Base-by-base conservation (phyloP, 2,888 invertebrate genomes). In the Matsumyia berberina region DNA sequence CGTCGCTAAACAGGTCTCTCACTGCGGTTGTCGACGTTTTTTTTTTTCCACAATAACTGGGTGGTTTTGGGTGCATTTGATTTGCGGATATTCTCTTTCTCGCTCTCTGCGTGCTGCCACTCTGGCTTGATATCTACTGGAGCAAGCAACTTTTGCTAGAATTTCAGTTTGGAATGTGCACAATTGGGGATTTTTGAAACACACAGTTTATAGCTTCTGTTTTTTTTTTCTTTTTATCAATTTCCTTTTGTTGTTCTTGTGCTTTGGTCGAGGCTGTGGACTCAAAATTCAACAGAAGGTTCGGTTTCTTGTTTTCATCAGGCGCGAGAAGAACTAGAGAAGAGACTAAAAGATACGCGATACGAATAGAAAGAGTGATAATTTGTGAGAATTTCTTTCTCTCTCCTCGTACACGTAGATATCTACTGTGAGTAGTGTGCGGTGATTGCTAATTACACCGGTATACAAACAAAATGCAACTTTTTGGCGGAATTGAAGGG, bases 401-500 rank as follows among this genome's bases (percentile, higher is more conserved):
- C 19, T 19, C 2, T 42, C 37, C 15, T 66, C 12, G 49, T 57
- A 46, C 39, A 53, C 39, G 58, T 67, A 39, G 62, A 33, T 53
- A 42, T 15, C 33, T n/a, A n/a, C n/a, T 33, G 39, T 37, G 44
- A 66, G 8, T 57, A 24, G 33, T 46, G 31, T 11, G 42, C 11
- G 24, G 72, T 60, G 53, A 55, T 44, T 62, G 62, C 44, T 39
- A 31, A 49, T 39, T 39, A 69, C 33, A 42, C 67, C 76, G 77
- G 67, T 51, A 58, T 39, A 69, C 67, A 78, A 83, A 69, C 49
- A 57, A 64, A 58, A 85, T 85, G 85, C 74, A 80, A 51, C 42
- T 70, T 55, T 85, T 85, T 76, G 85, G 85, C 53, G 85, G 85
- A 64, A 80, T 85, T 70, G 85, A 85, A 80, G 85, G 85, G 85